Percentiles rank a stretch among this genome's conserved stretches.
These are phyloP conservation scores for Itoplectis maculator DNA, from an alignment of 2,888 invertebrate species.

Conservation along the genomic window DNA sequence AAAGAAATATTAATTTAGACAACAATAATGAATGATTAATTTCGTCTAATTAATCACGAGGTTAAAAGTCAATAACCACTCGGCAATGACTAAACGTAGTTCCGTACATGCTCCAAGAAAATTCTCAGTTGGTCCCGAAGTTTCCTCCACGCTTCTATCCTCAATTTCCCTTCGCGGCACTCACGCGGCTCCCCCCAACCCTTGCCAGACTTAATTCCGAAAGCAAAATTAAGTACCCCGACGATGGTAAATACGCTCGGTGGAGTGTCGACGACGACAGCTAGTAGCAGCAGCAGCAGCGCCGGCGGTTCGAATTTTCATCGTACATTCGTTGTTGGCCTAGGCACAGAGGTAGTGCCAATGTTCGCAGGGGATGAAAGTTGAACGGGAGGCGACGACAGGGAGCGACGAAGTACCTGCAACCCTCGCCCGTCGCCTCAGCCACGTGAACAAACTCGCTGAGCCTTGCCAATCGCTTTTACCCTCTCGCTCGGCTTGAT, in stretches of 20 bases:
- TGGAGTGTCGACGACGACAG: conserved; percentile 56
- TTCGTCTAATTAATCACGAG: background rate
- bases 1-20: background rate
- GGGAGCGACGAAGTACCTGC: conserved; percentile 30
- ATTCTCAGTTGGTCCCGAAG: conserved; percentile 42
- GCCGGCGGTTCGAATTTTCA: conserved; percentile 48
- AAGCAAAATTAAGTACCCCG: conserved; percentile 82
- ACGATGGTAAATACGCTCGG: conserved; percentile 79
- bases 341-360: conserved; percentile 12
- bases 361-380: conserved; percentile 47
- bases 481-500: conserved; percentile 19
- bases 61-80: background rate
- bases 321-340: conserved; percentile 51
- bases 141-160: conserved; percentile 49
- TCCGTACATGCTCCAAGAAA: conserved; percentile 5
- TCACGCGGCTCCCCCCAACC: conserved; percentile 48
- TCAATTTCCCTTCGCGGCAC: conserved; percentile 21
- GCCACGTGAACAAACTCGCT: conserved; percentile 52
- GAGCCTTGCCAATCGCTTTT: conserved; percentile 59
- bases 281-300: background rate
- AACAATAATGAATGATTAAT: background rate
- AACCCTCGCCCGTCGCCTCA: conserved; percentile 27
- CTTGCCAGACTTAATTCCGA: conserved; percentile 79
- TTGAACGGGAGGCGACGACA: conserved; percentile 37
- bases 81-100: conserved; percentile 3